Conservation (phyloP, 2,888 invertebrate species). For the Idaea dimidiata region DNA sequence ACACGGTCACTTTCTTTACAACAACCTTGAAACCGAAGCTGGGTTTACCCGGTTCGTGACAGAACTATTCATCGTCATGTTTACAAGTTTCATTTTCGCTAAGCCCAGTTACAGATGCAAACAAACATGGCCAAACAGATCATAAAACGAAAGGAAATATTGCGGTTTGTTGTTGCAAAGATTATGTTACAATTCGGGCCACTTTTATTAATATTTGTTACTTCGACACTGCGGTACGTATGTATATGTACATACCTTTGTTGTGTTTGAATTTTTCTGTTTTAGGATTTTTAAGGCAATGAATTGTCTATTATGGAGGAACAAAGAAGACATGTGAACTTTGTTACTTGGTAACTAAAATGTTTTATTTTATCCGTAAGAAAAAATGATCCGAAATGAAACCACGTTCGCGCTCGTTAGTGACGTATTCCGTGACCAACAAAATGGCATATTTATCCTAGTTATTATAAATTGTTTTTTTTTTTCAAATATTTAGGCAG, state of each 20-base stretch:
- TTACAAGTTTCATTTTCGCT: slow-evolving; percentile 35
- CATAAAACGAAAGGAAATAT: not conserved
- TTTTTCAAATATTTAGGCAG: no score
- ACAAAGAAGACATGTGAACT: no score
- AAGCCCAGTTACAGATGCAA: not conserved
- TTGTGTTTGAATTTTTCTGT: no score
- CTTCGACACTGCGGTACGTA: not conserved
- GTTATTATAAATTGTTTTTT: no score
- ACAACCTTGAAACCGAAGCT: not conserved
- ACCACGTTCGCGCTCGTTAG: no score
- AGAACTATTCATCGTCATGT: not conserved
- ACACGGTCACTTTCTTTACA: not conserved
- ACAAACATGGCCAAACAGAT: not conserved
- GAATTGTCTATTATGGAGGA: no score
- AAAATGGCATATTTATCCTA: no score
- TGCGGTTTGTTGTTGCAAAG: not conserved
- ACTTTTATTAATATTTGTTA: not conserved
- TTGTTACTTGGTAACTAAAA: no score
- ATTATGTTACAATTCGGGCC: not conserved
- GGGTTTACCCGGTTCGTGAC: not conserved
- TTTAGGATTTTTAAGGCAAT: no score
- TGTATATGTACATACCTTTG: not conserved
- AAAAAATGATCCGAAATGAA: no score
- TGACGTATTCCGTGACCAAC: no score
- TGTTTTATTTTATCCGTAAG: no score